Base-by-base conservation (phyloP, 2,797 vertebrate genomes). In the Phrynocephalus vlangalii region DNA sequence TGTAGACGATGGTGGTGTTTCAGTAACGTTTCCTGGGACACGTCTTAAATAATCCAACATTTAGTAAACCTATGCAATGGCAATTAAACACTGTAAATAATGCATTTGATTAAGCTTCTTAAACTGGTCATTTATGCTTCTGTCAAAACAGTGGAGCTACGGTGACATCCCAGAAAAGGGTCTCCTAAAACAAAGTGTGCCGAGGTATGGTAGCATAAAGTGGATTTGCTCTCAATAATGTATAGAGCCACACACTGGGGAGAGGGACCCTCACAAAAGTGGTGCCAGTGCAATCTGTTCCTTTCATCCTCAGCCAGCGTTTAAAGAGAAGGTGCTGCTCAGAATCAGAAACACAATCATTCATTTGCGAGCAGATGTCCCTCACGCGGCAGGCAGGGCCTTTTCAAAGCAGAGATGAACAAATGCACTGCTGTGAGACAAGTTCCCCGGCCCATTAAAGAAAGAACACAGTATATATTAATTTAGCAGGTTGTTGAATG, bases 301-400 rank as follows among this genome's bases (percentile, higher is more conserved):
- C 96, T 97, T 97, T 98, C 97, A 97, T 97, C 96, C 93, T 93
- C 94, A 93, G 97, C 96, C 95, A 94, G 95, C 95, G 87, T 93
- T 90, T 89, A 90, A 90, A 94, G 93, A 30, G 87, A 92, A 95
- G 91, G 95, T 95, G 96, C 96, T 97, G 96, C 96, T 97, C 97
- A 94, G 84, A 94, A 94, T 91, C 94, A 92, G 96, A 93, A 96
- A 96, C 95, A 97, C 97, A 98, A 97, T 96, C 95, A 93, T 80
- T 96, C 95, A 94, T 97, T 96, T 97, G 97, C 97, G 97, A 95
- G 96, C 96, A 95, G 96, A 94, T 94, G 95, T 96, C 96, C 91
- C 95, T 95, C 94, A 94, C 95, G 60, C 90, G 71, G 93, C 73
- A 93, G 95, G 96, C 94, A 93, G 94, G 2, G 1, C 90, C 90